Conservation (phyloP, 2,113 vertebrate genomes). For the Corythoichthys haematopterus region DNA sequence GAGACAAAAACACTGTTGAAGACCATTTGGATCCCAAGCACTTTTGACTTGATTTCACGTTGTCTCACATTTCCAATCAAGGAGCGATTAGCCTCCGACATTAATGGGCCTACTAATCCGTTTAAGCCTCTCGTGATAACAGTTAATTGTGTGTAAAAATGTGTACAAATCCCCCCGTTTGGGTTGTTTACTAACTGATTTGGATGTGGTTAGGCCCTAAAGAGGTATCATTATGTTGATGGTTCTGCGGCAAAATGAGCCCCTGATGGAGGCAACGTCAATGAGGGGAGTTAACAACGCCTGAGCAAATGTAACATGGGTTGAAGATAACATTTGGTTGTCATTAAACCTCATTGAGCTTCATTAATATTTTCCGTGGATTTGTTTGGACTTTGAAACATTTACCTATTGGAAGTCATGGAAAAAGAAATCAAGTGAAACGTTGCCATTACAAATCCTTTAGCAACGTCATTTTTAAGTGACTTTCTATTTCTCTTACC, state of each 20-base stretch:
- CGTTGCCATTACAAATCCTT: neutral
- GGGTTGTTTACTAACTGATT: constrained; percentile 76
- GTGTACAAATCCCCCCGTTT: constrained; percentile 74
- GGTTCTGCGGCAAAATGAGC: constrained; percentile 68
- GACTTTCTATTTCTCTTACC: too few species aligned
- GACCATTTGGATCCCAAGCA: constrained; percentile 68
- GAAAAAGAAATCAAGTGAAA: neutral
- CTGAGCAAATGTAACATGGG: constrained; percentile 46
- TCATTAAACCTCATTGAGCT: constrained; percentile 38
- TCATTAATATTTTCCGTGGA: constrained; percentile 30
- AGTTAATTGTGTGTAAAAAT: constrained; percentile 79
- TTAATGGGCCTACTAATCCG: constrained; percentile 75
- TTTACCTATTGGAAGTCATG: neutral
- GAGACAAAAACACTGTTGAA: constrained; percentile 35
- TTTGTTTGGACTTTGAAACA: neutral
- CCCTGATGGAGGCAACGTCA: constrained; percentile 65
- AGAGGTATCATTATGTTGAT: constrained; percentile 73
- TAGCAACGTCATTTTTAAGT: too few species aligned
- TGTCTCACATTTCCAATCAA: constrained; percentile 74
- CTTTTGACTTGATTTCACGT: constrained; percentile 59
- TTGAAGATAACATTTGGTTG: constrained; percentile 44
- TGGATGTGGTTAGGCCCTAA: constrained; percentile 75
- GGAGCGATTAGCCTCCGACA: constrained; percentile 73
- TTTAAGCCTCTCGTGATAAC: constrained; percentile 71
- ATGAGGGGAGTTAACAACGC: constrained; percentile 57